phyloP scores from a whole-genome alignment of 2,797 vertebrate species.

The Schizopygopsis malacanthus region DNA sequence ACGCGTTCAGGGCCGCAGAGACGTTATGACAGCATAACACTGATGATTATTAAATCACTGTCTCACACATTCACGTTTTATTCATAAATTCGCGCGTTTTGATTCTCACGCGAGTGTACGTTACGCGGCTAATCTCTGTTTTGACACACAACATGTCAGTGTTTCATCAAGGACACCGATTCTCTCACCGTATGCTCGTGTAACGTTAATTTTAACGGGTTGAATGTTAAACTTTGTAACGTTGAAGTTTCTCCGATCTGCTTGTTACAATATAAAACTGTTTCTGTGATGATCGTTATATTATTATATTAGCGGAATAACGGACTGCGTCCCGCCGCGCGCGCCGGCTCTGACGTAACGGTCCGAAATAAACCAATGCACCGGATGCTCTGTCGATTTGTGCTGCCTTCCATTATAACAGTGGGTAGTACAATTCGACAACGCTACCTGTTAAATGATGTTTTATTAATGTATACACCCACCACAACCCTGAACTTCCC shows the following conservation, averaged over 20 bases:
- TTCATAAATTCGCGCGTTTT: background rate
- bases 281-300: background rate
- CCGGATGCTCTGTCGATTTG: too few species aligned
- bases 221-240: background rate
- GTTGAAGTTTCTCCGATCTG: background rate
- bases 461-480: too few species aligned
- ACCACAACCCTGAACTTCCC: too few species aligned
- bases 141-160: background rate
- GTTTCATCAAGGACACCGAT: conserved; percentile 21
- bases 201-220: background rate
- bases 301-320: background rate
- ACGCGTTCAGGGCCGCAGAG: conserved; percentile 16
- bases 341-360: conserved; percentile 25
- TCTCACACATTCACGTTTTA: background rate
- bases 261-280: background rate
- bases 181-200: background rate
- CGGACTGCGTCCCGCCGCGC: conserved; percentile 7
- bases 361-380: conserved; percentile 12
- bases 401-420: too few species aligned
- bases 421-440: too few species aligned
- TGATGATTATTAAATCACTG: background rate
- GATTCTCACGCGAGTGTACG: background rate
- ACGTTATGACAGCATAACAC: background rate
- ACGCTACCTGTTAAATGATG: too few species aligned
- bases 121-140: background rate